A percentile compares a stretch with the other conserved stretches of the same genome.
Conservation (phyloP, 2,797 vertebrate species). For the Enteromius trimaculatus region DNA sequence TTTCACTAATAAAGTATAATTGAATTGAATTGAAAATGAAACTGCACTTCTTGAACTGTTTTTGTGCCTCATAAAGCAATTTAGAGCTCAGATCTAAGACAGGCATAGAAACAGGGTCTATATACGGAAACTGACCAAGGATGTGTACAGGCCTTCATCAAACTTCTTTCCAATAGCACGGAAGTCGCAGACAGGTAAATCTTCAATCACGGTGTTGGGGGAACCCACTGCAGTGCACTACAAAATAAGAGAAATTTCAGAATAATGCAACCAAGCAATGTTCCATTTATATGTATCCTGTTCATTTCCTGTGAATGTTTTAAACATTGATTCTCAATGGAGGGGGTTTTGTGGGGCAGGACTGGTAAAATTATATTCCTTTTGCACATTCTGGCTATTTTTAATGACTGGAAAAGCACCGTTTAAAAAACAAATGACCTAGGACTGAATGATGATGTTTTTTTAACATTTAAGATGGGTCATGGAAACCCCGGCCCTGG, state of each 20-base stretch:
- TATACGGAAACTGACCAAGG: slow-evolving; percentile 80
- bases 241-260: slow-evolving; percentile 17
- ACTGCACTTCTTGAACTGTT: too few relatives aligned
- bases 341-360: too few relatives aligned
- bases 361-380: too few relatives aligned
- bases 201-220: slow-evolving; percentile 70
- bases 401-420: too few relatives aligned
- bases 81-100: background rate
- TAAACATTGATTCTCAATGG: background rate
- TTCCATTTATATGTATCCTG: background rate
- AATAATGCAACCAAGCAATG: background rate
- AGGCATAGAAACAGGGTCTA: background rate
- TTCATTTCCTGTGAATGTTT: background rate
- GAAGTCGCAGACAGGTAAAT: slow-evolving; percentile 82
- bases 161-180: slow-evolving; percentile 86
- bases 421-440: too few relatives aligned
- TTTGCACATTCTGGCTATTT: too few relatives aligned
- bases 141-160: slow-evolving; percentile 86
- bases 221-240: slow-evolving; percentile 80
- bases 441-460: too few relatives aligned
- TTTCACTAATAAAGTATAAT: too few relatives aligned
- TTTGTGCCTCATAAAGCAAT: background rate
- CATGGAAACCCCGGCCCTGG: too few relatives aligned
- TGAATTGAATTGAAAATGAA: too few relatives aligned
- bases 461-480: too few relatives aligned